Conservation (phyloP, 2,797 vertebrate genomes). For the Lacerta viridis region DNA sequence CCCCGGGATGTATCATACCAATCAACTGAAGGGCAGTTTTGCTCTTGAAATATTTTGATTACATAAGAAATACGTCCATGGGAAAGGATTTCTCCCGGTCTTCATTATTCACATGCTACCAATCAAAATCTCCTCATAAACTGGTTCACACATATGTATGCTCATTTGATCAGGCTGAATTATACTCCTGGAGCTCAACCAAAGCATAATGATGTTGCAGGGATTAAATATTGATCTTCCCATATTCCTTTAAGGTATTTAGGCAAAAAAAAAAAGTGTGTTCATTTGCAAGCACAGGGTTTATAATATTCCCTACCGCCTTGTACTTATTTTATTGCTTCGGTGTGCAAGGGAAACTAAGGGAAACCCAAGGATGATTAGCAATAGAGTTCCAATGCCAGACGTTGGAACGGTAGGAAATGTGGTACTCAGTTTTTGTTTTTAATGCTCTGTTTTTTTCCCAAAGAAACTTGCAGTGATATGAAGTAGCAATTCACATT, state of each 20-base stretch:
- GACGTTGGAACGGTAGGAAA: conserved; percentile 20
- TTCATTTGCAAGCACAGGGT: conserved; percentile 57
- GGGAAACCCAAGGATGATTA: conserved; percentile 1
- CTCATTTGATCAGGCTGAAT: conserved; percentile 44
- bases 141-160: conserved; percentile 2
- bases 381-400: neutral
- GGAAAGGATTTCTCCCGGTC: conserved; percentile 25
- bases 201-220: conserved; percentile 50
- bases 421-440: neutral
- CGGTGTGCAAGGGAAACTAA: conserved; percentile 19
- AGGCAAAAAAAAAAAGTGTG: conserved; percentile 34
- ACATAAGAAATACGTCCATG: neutral
- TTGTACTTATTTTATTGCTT: conserved; percentile 56
- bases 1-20: neutral
- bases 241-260: conserved; percentile 62
- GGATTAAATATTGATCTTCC: conserved; percentile 77
- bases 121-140: conserved; percentile 41
- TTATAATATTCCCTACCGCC: conserved; percentile 21
- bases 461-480: neutral
- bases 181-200: conserved; percentile 50
- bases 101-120: conserved; percentile 37
- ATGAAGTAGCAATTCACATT: neutral
- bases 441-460: no score
- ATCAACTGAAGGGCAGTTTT: conserved; percentile 1
- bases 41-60: conserved; percentile 9